Evolutionary conservation across 1,140 invertebrate species (phyloP).

Genomic region (Trinorchestia longiramus): DNA sequence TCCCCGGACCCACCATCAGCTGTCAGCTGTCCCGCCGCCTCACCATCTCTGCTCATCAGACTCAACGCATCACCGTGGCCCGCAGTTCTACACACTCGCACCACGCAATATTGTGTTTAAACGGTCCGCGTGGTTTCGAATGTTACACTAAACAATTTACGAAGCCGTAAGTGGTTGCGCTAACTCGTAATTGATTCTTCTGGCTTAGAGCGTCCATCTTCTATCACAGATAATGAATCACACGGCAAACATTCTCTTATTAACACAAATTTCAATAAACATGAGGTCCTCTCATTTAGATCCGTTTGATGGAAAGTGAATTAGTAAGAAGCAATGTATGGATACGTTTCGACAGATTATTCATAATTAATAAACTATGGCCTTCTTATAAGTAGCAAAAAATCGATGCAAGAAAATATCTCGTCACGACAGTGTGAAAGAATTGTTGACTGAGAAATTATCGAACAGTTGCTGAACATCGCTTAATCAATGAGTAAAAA

Average conservation of each 20-base stretch:
- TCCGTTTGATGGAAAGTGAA: not conserved
- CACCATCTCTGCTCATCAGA: slow-evolving; percentile 43
- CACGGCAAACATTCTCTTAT: not conserved
- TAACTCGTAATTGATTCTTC: not conserved
- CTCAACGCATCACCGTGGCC: not conserved
- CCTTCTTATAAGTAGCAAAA: not conserved
- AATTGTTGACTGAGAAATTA: not conserved
- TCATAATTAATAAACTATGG: not conserved
- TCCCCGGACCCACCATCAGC: slow-evolving; percentile 49
- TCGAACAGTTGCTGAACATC: not conserved
- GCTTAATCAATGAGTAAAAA: not conserved
- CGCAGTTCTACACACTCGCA: not conserved
- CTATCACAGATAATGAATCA: not conserved
- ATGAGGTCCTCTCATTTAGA: not conserved
- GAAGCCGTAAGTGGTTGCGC: not conserved
- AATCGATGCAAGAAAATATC: not conserved
- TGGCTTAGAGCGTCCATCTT: not conserved
- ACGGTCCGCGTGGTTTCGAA: not conserved
- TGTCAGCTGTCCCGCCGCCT: slow-evolving; percentile 41
- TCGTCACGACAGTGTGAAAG: not conserved
- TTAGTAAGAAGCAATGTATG: not conserved
- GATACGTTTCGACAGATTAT: not conserved
- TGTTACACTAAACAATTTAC: not conserved
- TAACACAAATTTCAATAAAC: not conserved
- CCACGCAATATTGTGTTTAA: not conserved